Base-by-base conservation (phyloP, 2,797 vertebrate genomes). In the Hyperoplus lanceolatus region DNA sequence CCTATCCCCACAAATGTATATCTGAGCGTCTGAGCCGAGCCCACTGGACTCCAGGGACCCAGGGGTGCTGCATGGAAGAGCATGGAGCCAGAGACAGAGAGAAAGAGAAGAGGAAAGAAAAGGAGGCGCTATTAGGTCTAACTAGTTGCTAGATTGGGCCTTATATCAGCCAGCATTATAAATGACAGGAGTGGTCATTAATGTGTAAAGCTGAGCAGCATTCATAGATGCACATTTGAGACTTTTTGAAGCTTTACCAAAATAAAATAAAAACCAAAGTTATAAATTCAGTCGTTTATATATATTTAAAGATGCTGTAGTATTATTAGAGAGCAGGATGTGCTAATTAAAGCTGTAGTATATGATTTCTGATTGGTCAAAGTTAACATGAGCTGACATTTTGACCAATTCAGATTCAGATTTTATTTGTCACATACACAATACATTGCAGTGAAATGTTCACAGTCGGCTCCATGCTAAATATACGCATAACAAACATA, bases 1-100 rank as follows among this genome's bases (percentile, higher is more conserved):
- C 79, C 77, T 91, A 94, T 95, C 93, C 29, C 92, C 79, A 90
- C 77, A 93, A 94, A 95, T 94, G 84, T 94, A 85, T 92, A 91
- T 94, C 90, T 94, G 29, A 29, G 90, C 87, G 15, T 80, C 82
- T 74, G 87, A 87, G 85, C 84, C 38, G 71, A 88, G 88, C 77
- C 82, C 46, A 85, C 92, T 43, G 91, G 93, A 93, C 92, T 90
- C 89, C 76, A 45, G 87, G 85, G 90, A 90, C 87, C 87, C 75
- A 63, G 60, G 78, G 89, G 83, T 75, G 83, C 85, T 46, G 73
- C 59, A 7, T 50, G 84, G 82, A 83, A 82, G 86, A 91, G 81
- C 83, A 84, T 48, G 75, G 70, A 15, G 49, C 72, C 70, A 75
- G 73, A 75, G 73, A 54, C 18, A 79, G 62, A 72, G 66, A 82